A percentile compares a stretch with the other conserved stretches of the same genome.
phyloP scores from a whole-genome alignment of 1,140 invertebrate genomes.

The Laupala kohalensis region DNA sequence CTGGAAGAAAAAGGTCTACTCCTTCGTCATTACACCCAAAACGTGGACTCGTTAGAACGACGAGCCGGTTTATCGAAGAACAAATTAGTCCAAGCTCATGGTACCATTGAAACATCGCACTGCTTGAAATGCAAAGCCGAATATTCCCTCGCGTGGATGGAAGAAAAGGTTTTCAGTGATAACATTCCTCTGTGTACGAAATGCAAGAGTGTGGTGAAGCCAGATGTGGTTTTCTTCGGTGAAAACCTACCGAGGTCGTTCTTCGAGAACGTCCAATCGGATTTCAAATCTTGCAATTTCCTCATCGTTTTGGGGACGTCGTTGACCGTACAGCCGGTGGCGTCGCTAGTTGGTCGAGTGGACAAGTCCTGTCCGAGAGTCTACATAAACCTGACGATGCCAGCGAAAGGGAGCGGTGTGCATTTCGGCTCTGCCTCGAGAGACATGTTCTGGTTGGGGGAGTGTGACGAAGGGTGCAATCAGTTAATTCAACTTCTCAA shows the following conservation, averaged over 20 bases:
- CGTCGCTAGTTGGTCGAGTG: conserved; percentile 49
- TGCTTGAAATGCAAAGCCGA: conserved; percentile 63
- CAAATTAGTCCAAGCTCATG: conserved; percentile 86
- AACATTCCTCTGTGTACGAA: conserved; percentile 59
- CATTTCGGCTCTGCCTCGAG: conserved; percentile 53
- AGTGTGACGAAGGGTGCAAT: conserved; percentile 76
- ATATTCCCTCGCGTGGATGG: conserved; percentile 72
- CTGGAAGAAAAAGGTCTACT: conserved; percentile 67
- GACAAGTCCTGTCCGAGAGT: conserved; percentile 42
- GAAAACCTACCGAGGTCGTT: conserved; percentile 72
- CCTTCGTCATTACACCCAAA: conserved; percentile 71
- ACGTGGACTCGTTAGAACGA: conserved; percentile 86
- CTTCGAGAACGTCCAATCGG: conserved; percentile 45
- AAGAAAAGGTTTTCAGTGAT: conserved; percentile 59
- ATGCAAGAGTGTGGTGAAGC: conserved; percentile 70
- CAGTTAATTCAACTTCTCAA: conserved; percentile 67
- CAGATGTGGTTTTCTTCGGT: conserved; percentile 91
- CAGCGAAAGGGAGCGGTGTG: conserved; percentile 38
- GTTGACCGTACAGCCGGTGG: conserved; percentile 88
- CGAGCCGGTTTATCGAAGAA: conserved; percentile 72
- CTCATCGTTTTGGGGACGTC: conserved; percentile 93
- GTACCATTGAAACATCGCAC: conserved; percentile 78
- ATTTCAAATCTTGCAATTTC: conserved; percentile 79
- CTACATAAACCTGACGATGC: conserved; percentile 72
- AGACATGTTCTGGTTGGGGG: conserved; percentile 64